Conservation (phyloP, 2,888 invertebrate genomes). For the Mimas tiliae region DNA sequence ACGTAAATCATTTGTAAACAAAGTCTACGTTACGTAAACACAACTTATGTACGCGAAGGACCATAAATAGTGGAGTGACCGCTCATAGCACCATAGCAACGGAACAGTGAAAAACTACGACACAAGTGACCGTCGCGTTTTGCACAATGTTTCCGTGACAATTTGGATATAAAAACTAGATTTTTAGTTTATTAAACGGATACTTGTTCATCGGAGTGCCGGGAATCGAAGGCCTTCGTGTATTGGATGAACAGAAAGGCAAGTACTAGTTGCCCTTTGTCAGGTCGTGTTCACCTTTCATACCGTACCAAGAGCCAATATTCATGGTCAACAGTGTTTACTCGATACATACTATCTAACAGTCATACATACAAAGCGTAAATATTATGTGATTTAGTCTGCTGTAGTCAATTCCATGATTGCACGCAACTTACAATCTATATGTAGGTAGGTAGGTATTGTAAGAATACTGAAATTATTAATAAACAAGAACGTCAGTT, state of each 20-base stretch:
- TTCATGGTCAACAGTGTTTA: conserved; percentile 67
- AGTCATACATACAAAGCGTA: conserved; percentile 1
- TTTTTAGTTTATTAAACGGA: conserved; percentile 51
- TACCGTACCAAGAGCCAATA: conserved; percentile 40
- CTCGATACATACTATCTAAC: conserved; percentile 41
- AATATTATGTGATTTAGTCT: conserved; percentile 14
- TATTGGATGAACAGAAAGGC: conserved; percentile 83
- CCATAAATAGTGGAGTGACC: conserved; percentile 57
- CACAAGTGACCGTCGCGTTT: conserved; percentile 71
- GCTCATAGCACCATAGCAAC: conserved; percentile 67
- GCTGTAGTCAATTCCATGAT: neutral
- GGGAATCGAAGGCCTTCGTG: conserved; percentile 69
- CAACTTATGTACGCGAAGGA: conserved; percentile 34
- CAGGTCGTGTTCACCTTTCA: conserved; percentile 60
- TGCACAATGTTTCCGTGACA: conserved; percentile 71
- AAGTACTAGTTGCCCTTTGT: conserved; percentile 71
- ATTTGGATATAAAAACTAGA: conserved; percentile 54
- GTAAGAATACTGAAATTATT: conserved; percentile 20
- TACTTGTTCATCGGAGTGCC: conserved; percentile 66
- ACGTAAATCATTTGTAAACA: conserved; percentile 65
- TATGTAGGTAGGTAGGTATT: neutral
- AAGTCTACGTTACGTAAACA: conserved; percentile 58
- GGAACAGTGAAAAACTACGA: conserved; percentile 72
- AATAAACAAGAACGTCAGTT: conserved; percentile 8
- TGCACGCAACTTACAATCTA: conserved; percentile 12